These are phyloP conservation scores for Limenitis camilla DNA, from an alignment of 2,888 invertebrate species.

Conservation along the genomic window DNA sequence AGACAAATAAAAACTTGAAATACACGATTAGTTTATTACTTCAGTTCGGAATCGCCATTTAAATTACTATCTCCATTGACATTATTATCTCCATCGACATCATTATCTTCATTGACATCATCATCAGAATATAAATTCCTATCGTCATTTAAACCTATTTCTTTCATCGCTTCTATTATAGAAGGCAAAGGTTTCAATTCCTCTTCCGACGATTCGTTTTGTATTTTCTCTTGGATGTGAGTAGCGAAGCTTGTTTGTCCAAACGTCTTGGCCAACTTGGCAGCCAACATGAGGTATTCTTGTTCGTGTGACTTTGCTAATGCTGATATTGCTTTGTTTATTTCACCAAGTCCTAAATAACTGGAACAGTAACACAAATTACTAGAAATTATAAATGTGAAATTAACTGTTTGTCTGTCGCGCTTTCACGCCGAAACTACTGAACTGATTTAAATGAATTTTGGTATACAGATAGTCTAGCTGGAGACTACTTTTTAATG, in stretches of 20 bases:
- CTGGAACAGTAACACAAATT: conserved; percentile 44
- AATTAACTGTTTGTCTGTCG: too few relatives aligned
- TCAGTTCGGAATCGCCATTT: neutral
- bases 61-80: neutral
- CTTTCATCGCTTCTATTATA: conserved; percentile 36
- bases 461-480: too few relatives aligned
- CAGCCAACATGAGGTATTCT: conserved; percentile 72
- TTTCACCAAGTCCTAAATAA: conserved; percentile 72
- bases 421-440: too few relatives aligned
- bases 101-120: neutral
- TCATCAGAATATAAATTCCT: too few relatives aligned
- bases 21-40: too few relatives aligned
- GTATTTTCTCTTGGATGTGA: conserved; percentile 38
- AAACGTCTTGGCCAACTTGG: conserved; percentile 71
- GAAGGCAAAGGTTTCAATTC: conserved; percentile 29
- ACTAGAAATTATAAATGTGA: too few relatives aligned
- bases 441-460: too few relatives aligned
- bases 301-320: conserved; percentile 73
- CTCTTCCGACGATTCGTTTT: conserved; percentile 19
- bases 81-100: neutral
- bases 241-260: conserved; percentile 57
- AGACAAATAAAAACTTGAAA: too few relatives aligned
- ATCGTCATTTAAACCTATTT: conserved; percentile 15
- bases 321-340: conserved; percentile 75
- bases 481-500: too few relatives aligned